Conservation (phyloP, 1,140 invertebrate species). For the Zaprionus kolodkinae region DNA sequence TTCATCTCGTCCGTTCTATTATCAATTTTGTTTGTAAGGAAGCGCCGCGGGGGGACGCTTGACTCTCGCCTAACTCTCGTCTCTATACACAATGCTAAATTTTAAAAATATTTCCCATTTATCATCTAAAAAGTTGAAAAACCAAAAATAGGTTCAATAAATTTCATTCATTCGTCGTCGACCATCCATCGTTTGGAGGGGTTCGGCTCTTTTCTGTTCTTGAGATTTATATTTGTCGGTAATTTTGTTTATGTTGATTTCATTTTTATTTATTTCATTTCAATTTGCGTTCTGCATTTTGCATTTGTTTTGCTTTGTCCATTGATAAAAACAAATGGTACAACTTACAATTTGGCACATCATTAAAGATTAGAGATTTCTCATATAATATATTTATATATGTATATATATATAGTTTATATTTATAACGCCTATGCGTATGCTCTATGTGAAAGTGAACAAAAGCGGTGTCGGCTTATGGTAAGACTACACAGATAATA, state of each 20-base stretch:
- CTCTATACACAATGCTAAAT: conserved; percentile 71
- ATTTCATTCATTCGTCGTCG: conserved; percentile 27
- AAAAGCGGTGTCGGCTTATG: conserved; percentile 75
- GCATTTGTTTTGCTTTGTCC: conserved; percentile 61
- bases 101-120: conserved; percentile 69
- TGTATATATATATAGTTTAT: conserved; percentile 66
- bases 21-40: conserved; percentile 75
- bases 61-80: conserved; percentile 50
- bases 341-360: conserved; percentile 84
- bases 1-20: conserved; percentile 46
- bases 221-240: conserved; percentile 29
- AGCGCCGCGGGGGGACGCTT: conserved; percentile 40
- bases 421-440: conserved; percentile 75
- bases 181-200: neutral
- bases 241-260: conserved; percentile 8
- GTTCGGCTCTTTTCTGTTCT: conserved; percentile 47
- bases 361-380: conserved; percentile 77
- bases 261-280: conserved; percentile 66
- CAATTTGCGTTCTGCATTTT: conserved; percentile 69
- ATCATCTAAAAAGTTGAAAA: conserved; percentile 60
- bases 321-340: conserved; percentile 78
- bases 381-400: conserved; percentile 61
- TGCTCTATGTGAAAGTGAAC: conserved; percentile 78
- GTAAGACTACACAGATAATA: conserved; percentile 72
- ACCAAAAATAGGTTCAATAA: conserved; percentile 45